These are phyloP conservation scores for Diplazon laetatorius DNA, from an alignment of 2,888 invertebrate genomes.

Conservation along the genomic window DNA sequence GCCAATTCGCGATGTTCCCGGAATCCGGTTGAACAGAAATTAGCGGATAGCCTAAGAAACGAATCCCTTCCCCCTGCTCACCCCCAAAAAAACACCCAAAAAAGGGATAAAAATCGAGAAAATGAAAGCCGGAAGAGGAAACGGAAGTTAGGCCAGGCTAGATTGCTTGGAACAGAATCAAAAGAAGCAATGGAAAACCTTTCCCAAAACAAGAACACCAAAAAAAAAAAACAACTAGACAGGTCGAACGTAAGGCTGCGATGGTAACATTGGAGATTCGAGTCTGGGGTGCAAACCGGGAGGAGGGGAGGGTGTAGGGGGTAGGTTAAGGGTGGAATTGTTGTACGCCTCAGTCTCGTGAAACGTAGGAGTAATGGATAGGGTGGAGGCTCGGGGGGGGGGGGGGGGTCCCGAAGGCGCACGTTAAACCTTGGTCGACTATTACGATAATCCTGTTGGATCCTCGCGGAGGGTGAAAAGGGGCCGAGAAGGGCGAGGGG, in stretches of 20 bases:
- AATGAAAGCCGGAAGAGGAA: conserved; percentile 2
- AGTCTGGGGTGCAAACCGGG: too few species aligned
- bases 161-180: too few species aligned
- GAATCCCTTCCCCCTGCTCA: too few species aligned
- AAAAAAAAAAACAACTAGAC: conserved; percentile 20
- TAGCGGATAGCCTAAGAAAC: conserved; percentile 3
- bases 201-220: too few species aligned
- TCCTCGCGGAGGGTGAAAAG: conserved; percentile 71
- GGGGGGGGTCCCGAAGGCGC: conserved; percentile 69
- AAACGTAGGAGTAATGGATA: conserved; percentile 38
- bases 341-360: conserved; percentile 11
- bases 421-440: conserved; percentile 76
- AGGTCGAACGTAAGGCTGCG: background rate
- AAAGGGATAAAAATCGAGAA: background rate
- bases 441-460: conserved; percentile 81
- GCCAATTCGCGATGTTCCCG: background rate
- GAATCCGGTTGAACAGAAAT: background rate
- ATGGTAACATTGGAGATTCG: conserved; percentile 25
- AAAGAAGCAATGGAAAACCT: too few species aligned
- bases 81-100: too few species aligned
- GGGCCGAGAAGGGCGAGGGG: too few species aligned
- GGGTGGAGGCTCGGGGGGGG: too few species aligned
- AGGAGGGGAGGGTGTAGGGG: too few species aligned
- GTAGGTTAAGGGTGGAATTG: too few species aligned
- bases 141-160: background rate